Conservation (phyloP, 2,888 invertebrate species). For the Helleia helle region DNA sequence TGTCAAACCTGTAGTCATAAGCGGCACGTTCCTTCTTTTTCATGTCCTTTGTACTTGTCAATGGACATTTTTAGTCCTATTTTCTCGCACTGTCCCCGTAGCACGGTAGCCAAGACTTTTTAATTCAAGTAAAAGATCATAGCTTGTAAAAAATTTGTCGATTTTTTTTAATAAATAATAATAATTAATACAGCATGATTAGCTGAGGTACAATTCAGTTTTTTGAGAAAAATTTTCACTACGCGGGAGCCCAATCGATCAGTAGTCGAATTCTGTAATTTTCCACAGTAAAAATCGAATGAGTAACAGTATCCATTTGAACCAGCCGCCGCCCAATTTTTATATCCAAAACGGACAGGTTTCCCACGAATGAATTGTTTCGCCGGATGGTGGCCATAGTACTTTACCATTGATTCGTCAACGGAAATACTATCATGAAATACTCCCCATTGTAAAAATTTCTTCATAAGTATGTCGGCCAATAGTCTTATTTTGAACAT, state of each 20-base stretch:
- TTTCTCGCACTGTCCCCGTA: constrained; percentile 1
- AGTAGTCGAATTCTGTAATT: constrained; percentile 17
- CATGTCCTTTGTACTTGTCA: not conserved
- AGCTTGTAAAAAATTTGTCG: constrained; percentile 6
- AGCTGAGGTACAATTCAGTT: constrained; percentile 10
- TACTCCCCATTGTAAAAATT: constrained; percentile 8
- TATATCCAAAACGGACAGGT: constrained; percentile 23
- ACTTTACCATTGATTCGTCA: constrained; percentile 11
- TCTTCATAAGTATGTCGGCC: too few relatives aligned
- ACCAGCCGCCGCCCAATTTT: constrained; percentile 20
- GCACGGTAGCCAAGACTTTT: not conserved
- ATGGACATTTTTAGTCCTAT: constrained; percentile 3
- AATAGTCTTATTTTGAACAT: too few relatives aligned
- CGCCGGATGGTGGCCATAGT: constrained; percentile 15
- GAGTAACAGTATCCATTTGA: constrained; percentile 22
- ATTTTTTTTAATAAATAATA: too few relatives aligned
- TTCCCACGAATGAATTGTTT: constrained; percentile 19
- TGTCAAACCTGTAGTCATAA: constrained; percentile 14
- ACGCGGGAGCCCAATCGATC: constrained; percentile 17
- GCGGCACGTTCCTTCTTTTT: not conserved
- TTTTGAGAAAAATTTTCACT: constrained; percentile 20
- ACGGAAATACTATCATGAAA: constrained; percentile 4
- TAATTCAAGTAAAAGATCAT: not conserved
- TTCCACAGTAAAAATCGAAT: constrained; percentile 18
- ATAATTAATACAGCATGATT: not conserved